Evolutionary conservation across 2,888 invertebrate species (phyloP).

Genomic region (Morpho deidamia): DNA sequence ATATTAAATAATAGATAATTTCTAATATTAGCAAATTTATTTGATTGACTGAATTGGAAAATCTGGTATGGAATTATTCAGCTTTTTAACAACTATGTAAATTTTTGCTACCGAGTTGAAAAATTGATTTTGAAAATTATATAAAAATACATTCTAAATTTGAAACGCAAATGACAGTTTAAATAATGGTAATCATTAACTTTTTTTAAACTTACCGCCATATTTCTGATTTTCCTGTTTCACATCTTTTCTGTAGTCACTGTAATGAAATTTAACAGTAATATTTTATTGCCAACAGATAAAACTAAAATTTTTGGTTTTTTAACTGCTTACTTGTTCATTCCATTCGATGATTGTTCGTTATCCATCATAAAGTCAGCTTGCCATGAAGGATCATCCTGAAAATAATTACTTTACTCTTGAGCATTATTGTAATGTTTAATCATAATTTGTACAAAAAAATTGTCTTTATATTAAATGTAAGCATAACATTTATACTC

Average conservation of each 20-base stretch:
- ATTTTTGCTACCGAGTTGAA: too few species aligned
- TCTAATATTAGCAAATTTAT: too few species aligned
- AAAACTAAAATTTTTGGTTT: neutral
- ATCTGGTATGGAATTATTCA: too few species aligned
- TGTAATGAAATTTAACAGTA: constrained; percentile 34
- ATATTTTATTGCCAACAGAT: neutral
- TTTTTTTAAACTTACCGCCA: constrained; percentile 44
- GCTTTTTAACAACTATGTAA: too few species aligned
- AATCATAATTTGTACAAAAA: too few species aligned
- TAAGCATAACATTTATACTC: too few species aligned
- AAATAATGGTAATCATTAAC: neutral
- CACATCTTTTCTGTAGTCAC: constrained; percentile 54
- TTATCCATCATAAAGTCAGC: constrained; percentile 64
- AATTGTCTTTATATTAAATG: too few species aligned
- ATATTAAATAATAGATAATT: neutral
- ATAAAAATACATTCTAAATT: too few species aligned
- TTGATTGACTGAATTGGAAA: too few species aligned
- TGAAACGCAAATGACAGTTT: neutral
- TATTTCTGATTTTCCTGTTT: constrained; percentile 57
- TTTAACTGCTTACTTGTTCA: constrained; percentile 38
- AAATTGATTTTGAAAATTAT: too few species aligned
- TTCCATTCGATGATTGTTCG: constrained; percentile 46
- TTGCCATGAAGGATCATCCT: constrained; percentile 70
- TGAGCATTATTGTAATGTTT: neutral
- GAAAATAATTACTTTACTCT: constrained; percentile 16